Evolutionary conservation across 2,888 invertebrate genomes (phyloP).

Genomic region (Cerceris rybyensis): DNA sequence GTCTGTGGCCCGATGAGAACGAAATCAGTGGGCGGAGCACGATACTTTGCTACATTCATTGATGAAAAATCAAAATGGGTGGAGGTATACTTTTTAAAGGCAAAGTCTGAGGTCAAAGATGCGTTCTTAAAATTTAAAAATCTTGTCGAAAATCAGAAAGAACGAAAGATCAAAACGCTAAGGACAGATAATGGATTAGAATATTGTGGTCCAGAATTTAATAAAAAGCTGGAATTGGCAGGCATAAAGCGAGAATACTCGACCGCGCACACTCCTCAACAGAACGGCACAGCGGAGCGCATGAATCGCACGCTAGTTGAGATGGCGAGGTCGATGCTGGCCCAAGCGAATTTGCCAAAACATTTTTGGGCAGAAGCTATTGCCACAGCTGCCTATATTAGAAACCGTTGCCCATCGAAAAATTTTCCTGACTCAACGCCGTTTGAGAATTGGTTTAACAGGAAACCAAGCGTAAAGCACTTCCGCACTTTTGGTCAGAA

Average conservation of each 20-base stretch:
- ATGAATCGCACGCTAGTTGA: conserved; percentile 8
- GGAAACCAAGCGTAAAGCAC: background rate
- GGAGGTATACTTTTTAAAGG: background rate
- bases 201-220: background rate
- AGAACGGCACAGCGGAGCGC: background rate
- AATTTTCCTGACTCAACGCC: background rate
- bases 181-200: conserved; percentile 9
- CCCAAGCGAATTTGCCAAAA: background rate
- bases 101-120: background rate
- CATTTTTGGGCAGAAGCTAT: conserved; percentile 4
- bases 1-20: background rate
- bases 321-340: background rate
- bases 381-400: background rate
- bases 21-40: background rate
- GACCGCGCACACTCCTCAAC: background rate
- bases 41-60: background rate
- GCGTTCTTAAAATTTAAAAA: background rate
- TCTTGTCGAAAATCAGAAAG: background rate
- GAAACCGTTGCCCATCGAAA: background rate
- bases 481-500: background rate
- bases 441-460: background rate
- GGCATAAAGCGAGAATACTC: conserved; percentile 3
- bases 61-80: background rate
- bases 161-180: background rate
- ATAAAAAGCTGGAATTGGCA: background rate